Percentiles rank a stretch among this genome's conserved stretches.
Evolutionary conservation across 1,140 invertebrate species (phyloP).

Genomic region (Drosophila pallidifrons): DNA sequence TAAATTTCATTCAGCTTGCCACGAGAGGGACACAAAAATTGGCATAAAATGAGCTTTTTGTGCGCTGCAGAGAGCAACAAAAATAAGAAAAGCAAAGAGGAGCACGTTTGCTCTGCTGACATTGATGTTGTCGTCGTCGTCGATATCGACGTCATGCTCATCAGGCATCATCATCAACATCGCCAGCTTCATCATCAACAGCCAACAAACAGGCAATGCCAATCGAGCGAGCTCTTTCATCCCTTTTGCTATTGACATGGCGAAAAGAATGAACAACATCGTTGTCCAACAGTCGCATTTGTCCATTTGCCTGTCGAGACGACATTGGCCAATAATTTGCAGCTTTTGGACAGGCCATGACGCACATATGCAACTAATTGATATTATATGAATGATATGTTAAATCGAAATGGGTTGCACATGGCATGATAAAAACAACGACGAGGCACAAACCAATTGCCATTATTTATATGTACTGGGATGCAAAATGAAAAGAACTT

Average conservation of each 20-base stretch:
- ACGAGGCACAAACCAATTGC: constrained; percentile 31
- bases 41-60: constrained; percentile 76
- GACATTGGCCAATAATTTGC: constrained; percentile 67
- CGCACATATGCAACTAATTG: constrained; percentile 80
- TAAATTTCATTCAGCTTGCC: constrained; percentile 65
- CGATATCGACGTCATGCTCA: constrained; percentile 31
- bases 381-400: constrained; percentile 82
- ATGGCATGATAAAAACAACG: constrained; percentile 44
- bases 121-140: constrained; percentile 48
- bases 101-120: constrained; percentile 57
- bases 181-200: constrained; percentile 42
- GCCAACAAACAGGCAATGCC: constrained; percentile 67
- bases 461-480: constrained; percentile 58
- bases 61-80: constrained; percentile 32
- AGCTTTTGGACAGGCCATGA: constrained; percentile 35
- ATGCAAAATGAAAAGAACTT: constrained; percentile 33
- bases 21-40: constrained; percentile 55
- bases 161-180: constrained; percentile 18
- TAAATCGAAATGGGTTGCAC: constrained; percentile 69
- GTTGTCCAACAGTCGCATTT: constrained; percentile 1
- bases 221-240: constrained; percentile 64
- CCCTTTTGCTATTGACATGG: constrained; percentile 55
- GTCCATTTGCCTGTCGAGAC: constrained; percentile 21
- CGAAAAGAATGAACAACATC: constrained; percentile 32
- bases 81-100: constrained; percentile 16